Base-by-base conservation (phyloP, 2,888 invertebrate species). In the Brenthis daphne region DNA sequence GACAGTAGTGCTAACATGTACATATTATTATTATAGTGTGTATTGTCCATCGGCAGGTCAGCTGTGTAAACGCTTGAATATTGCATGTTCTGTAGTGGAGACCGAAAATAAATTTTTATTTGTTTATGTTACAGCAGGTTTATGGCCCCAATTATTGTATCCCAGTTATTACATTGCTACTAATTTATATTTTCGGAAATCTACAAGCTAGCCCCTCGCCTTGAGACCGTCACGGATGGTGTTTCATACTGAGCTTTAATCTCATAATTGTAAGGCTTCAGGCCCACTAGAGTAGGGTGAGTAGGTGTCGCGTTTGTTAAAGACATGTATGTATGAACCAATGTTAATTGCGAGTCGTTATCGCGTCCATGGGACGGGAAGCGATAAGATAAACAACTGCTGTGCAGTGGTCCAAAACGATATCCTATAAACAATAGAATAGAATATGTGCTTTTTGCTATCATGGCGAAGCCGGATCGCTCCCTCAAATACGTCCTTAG, bases 21-120 rank as follows among this genome's bases (percentile, higher is more conserved):
- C 82, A 81, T 85, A 82, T 81, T 86, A 83, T 82, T 86, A 85
- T 77, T 82, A 78, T 81, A 79, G 77, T 88, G 85, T 89, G 81
- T 89, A 86, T 82, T 84, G 84, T 85, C 81, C 82, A 75, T 81
- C 79, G 86, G 83, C 87, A 86, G 87, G 86, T 87, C 87, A 75
- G 81, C 85, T 85, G 82, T 86, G 81, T 85, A 82, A 79, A 67
- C 75, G 88, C 89, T 90, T 90, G 67, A 82, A 78, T 90, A 87
- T 89, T 90, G 91, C 91, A 91, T 92, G 92, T 85, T 87, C 86
- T 89, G 86, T 89, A 86, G 86, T 87, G 77, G 82, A 79, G 78
- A 82, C 76, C 85, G 79, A 79, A 86, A 89, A 88, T 88, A 84
- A 76, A 76, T 86, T 89, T 86, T 88, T 89, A 90, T 92, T 88